These are phyloP conservation scores for Uropetala carovei DNA, from an alignment of 2,888 invertebrate species.

Conservation along the genomic window DNA sequence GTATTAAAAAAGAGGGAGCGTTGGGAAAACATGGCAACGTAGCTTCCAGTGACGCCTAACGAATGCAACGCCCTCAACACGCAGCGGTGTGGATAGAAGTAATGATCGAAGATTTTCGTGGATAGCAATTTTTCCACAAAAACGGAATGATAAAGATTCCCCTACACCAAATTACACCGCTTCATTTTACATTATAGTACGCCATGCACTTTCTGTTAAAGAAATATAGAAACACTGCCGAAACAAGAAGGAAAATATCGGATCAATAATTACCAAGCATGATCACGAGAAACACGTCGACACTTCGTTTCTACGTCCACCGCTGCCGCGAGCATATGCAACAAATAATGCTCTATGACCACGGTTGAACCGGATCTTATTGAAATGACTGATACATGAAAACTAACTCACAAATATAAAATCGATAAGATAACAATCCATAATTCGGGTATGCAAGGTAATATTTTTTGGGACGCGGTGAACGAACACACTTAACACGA, in stretches of 20 bases:
- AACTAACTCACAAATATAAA: too few species aligned
- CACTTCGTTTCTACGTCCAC: too few species aligned
- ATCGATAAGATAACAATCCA: too few species aligned
- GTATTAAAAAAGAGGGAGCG: constrained; percentile 69
- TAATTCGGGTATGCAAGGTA: too few species aligned
- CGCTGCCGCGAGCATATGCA: background rate
- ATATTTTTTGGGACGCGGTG: too few species aligned
- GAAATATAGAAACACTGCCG: too few species aligned
- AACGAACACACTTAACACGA: too few species aligned
- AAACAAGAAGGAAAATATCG: background rate
- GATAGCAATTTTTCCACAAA: background rate
- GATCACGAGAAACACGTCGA: background rate
- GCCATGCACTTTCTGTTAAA: too few species aligned
- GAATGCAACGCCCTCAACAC: constrained; percentile 66
- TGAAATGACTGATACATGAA: too few species aligned
- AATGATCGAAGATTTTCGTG: constrained; percentile 49
- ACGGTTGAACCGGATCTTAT: too few species aligned
- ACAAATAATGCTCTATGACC: background rate
- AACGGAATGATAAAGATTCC: background rate
- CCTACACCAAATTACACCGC: too few species aligned
- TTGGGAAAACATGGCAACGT: constrained; percentile 65
- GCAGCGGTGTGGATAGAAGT: constrained; percentile 65
- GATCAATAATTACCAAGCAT: background rate
- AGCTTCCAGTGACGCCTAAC: constrained; percentile 64
- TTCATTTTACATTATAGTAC: too few species aligned